Conservation (phyloP, 2,888 invertebrate species). For the Crocallis elinguaria region DNA sequence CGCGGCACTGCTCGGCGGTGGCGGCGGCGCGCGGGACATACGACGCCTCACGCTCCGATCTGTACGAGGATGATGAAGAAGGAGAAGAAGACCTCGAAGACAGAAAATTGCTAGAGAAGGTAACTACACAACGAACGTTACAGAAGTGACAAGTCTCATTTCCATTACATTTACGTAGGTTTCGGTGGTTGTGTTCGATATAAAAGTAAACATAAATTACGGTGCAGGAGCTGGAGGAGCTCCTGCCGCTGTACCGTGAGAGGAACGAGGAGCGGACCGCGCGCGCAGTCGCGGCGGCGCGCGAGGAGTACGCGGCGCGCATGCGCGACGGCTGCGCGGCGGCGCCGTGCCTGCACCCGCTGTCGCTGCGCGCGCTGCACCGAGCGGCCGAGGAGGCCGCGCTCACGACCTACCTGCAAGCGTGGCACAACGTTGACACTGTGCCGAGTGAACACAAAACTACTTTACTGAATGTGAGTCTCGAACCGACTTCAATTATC, state of each 20-base stretch:
- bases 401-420: background rate
- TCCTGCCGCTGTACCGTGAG: constrained; percentile 23
- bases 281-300: constrained; percentile 2
- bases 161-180: too few relatives aligned
- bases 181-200: too few relatives aligned
- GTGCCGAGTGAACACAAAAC: constrained; percentile 5
- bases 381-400: background rate
- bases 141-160: too few relatives aligned
- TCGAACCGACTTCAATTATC: too few relatives aligned
- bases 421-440: constrained; percentile 1
- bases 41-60: background rate
- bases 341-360: constrained; percentile 34
- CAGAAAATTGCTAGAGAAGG: constrained; percentile 2
- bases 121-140: too few relatives aligned
- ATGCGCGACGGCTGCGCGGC: background rate
- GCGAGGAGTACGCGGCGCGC: constrained; percentile 2
- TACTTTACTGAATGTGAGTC: constrained; percentile 12
- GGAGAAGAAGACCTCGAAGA: constrained; percentile 8
- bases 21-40: constrained; percentile 4
- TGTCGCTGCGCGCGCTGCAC: constrained; percentile 2
- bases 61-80: background rate
- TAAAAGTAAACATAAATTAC: background rate
- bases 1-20: constrained; percentile 12
- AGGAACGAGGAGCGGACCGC: constrained; percentile 20
- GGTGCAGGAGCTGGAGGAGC: constrained; percentile 20